Base-by-base conservation (phyloP, 2,888 invertebrate species). In the Sarcophaga caerulescens region DNA sequence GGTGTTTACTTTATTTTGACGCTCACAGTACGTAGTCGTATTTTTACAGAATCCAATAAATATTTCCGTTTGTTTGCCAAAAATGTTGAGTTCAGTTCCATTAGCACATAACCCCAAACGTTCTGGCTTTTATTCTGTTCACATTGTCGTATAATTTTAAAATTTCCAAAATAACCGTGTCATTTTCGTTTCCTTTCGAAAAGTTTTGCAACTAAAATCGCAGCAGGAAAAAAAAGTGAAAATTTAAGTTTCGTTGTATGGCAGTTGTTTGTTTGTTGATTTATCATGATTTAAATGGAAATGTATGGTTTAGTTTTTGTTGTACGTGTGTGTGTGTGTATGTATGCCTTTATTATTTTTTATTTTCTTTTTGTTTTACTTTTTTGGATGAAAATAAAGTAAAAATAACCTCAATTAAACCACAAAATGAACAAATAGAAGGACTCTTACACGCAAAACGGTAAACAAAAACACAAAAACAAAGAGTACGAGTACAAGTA, bases 361-460 rank as follows among this genome's bases (percentile, higher is more conserved):
- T n/a, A n/a, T n/a, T n/a, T n/a, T n/a, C n/a, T n/a, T n/a, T n/a
- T n/a, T n/a, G n/a, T n/a, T n/a, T n/a, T n/a, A n/a, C n/a, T n/a
- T n/a, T n/a, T n/a, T n/a, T n/a, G n/a, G n/a, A n/a, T n/a, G n/a
- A n/a, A 47, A 73, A 78, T 83, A 74, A 81, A 81, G 69, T 84
- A 69, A 85, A 86, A 86, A 83, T 83, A 86, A 86, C 85, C 80
- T 83, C 80, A 86, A 86, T 86, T 86, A 74, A 73, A 80, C 85
- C 85, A 77, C 85, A 83, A 86, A 85, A 83, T 83, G 85, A 83
- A 86, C 79, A 85, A 79, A 84, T 25, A 79, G 0, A 86, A 77
- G 83, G 85, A 81, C 83, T 83, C 66, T 86, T 85, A 83, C 65
- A 86, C 83, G 83, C 83, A 83, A 85, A 82, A 81, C 85, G 82